Conservation (phyloP, 1,140 invertebrate species). For the Trigoniulus corallinus region DNA sequence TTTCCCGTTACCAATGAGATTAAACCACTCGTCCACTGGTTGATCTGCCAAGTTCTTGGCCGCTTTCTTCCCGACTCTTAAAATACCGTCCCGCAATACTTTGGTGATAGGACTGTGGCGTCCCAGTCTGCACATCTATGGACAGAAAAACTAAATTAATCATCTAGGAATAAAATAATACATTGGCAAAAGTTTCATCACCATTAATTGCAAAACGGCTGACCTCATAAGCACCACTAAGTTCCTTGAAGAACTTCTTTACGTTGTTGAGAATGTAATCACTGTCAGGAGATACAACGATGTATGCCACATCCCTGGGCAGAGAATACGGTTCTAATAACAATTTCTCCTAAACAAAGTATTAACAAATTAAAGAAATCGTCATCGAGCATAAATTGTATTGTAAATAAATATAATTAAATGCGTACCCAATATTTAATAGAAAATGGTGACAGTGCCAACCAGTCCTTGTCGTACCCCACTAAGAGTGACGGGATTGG, state of each 20-base stretch:
- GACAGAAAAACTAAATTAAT: slow-evolving; percentile 8
- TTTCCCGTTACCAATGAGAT: slow-evolving; percentile 29
- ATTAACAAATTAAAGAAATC: background rate
- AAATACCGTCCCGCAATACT: slow-evolving; percentile 66
- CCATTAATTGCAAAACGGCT: slow-evolving; percentile 13
- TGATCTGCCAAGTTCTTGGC: slow-evolving; percentile 43
- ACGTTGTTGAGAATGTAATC: slow-evolving; percentile 62
- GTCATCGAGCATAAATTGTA: background rate
- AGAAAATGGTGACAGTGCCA: slow-evolving; percentile 79
- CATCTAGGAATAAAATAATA: background rate
- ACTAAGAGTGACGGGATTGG: slow-evolving; percentile 86
- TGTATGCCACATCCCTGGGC: slow-evolving; percentile 78
- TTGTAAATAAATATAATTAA: background rate
- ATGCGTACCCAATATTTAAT: slow-evolving; percentile 63
- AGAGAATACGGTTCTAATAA: slow-evolving; percentile 86
- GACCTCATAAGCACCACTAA: slow-evolving; percentile 80
- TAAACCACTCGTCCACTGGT: slow-evolving; percentile 80
- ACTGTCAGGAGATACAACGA: slow-evolving; percentile 84
- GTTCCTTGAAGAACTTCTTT: slow-evolving; percentile 75
- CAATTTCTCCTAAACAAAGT: slow-evolving; percentile 49
- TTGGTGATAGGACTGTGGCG: slow-evolving; percentile 73
- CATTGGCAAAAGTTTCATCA: background rate
- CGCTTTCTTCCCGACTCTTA: slow-evolving; percentile 58
- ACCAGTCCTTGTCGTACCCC: slow-evolving; percentile 87
- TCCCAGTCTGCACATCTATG: slow-evolving; percentile 62